Percentiles rank a stretch among this genome's conserved stretches.
Conservation (phyloP, 2,113 vertebrate species). For the Hyaena hyaena region DNA sequence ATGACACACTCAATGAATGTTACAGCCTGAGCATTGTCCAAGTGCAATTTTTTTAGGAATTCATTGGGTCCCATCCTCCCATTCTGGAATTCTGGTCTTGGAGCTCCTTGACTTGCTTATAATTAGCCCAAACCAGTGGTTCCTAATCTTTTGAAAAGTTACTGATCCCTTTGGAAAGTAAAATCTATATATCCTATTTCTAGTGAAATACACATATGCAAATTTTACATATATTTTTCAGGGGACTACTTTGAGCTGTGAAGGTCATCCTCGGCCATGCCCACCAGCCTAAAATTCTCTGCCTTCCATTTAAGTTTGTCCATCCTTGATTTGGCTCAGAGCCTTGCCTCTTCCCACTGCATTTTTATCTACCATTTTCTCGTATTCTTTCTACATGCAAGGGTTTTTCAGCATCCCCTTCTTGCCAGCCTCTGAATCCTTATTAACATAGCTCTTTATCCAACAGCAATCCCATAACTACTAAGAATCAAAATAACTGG, state of each 20-base stretch:
- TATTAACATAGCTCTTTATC: background rate
- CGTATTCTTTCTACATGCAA: background rate
- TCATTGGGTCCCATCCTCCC: background rate
- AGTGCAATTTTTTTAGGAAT: background rate
- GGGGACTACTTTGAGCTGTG: background rate
- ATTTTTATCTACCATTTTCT: background rate
- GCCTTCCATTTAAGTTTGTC: background rate
- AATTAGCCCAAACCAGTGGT: background rate
- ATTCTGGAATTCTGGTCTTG: background rate
- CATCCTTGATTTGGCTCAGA: background rate
- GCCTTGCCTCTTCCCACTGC: background rate
- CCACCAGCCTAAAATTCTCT: background rate
- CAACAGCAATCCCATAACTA: background rate
- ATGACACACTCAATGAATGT: background rate
- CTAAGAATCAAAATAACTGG: background rate
- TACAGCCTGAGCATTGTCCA: background rate
- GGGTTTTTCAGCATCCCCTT: background rate
- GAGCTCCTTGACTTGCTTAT: conserved; percentile 1
- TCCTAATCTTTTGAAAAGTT: background rate
- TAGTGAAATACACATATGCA: background rate
- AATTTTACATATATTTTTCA: background rate
- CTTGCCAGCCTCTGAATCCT: background rate
- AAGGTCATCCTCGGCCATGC: background rate
- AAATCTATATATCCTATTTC: background rate
- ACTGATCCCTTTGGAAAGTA: background rate